phyloP scores from a whole-genome alignment of 2,797 vertebrate genomes.

The Nothura maculosa region DNA sequence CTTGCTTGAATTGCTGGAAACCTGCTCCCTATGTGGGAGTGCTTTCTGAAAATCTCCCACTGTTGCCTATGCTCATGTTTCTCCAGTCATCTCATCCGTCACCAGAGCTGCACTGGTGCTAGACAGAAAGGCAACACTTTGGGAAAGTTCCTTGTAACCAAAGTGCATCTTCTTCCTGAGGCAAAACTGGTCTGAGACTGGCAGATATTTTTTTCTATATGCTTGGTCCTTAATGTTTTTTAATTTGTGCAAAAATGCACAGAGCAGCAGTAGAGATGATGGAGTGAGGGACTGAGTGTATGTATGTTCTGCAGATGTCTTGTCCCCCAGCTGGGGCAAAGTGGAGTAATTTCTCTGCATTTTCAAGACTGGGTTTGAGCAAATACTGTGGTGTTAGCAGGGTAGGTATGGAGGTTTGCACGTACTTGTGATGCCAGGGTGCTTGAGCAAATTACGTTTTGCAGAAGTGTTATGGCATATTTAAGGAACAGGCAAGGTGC shows the following conservation, averaged over 20 bases:
- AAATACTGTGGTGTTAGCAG: not conserved
- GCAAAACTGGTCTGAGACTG: not conserved
- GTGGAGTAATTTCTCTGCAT: not conserved
- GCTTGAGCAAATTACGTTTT: not conserved
- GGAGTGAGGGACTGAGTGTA: not conserved
- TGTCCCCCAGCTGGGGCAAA: not conserved
- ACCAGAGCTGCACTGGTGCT: not conserved
- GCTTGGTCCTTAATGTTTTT: not conserved
- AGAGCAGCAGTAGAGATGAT: not conserved
- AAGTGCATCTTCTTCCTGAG: fast-evolving
- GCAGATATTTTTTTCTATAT: not conserved
- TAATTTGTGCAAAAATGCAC: not conserved
- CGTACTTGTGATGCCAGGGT: not conserved
- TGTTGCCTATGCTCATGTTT: not conserved
- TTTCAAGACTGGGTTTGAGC: not conserved
- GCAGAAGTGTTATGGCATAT: not conserved
- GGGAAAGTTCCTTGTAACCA: not conserved
- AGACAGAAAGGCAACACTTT: not conserved
- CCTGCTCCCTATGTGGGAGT: not conserved
- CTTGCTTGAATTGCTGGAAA: not conserved
- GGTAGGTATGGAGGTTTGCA: not conserved
- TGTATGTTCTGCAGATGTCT: not conserved
- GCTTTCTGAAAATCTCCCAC: not conserved
- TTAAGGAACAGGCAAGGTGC: not conserved
- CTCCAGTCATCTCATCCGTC: not conserved